Evolutionary conservation across 2,888 invertebrate genomes (phyloP).

Genomic region (Trachelus troglodyta): DNA sequence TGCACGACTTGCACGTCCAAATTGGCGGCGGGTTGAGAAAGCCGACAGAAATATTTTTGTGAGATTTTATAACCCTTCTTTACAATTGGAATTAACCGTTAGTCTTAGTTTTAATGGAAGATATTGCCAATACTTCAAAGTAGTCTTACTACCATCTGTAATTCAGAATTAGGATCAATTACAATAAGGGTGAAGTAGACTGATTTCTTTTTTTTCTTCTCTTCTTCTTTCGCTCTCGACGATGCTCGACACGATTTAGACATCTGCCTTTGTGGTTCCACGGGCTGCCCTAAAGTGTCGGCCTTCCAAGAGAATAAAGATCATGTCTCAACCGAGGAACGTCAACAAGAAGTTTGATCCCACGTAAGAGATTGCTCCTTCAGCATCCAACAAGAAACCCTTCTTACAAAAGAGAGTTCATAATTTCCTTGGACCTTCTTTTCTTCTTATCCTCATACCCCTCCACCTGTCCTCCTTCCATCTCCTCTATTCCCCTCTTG

Average conservation of each 20-base stretch:
- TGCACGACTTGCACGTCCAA: constrained; percentile 46
- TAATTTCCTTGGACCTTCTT: constrained; percentile 5
- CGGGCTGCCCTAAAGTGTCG: constrained; percentile 44
- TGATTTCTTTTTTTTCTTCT: not conserved
- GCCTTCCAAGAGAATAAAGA: constrained; percentile 48
- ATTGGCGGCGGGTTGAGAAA: constrained; percentile 41
- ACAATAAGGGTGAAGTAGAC: not conserved
- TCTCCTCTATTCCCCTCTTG: constrained; percentile 14
- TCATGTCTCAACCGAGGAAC: constrained; percentile 48
- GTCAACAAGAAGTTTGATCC: constrained; percentile 44
- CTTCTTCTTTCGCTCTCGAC: not conserved
- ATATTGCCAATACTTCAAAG: too few species aligned
- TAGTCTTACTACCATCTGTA: not conserved
- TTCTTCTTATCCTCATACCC: constrained; percentile 10
- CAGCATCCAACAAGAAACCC: not conserved
- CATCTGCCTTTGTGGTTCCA: constrained; percentile 21
- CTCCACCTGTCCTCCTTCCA: not conserved
- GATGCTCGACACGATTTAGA: constrained; percentile 7
- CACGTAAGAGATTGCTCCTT: constrained; percentile 37
- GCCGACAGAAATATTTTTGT: constrained; percentile 12
- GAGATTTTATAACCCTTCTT: not conserved
- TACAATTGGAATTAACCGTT: not conserved
- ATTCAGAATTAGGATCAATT: not conserved
- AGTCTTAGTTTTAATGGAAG: not conserved
- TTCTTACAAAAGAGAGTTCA: not conserved